Percentiles rank a stretch among this genome's conserved stretches.
Evolutionary conservation across 2,888 invertebrate species (phyloP).

Genomic region (Archips crataeganus): DNA sequence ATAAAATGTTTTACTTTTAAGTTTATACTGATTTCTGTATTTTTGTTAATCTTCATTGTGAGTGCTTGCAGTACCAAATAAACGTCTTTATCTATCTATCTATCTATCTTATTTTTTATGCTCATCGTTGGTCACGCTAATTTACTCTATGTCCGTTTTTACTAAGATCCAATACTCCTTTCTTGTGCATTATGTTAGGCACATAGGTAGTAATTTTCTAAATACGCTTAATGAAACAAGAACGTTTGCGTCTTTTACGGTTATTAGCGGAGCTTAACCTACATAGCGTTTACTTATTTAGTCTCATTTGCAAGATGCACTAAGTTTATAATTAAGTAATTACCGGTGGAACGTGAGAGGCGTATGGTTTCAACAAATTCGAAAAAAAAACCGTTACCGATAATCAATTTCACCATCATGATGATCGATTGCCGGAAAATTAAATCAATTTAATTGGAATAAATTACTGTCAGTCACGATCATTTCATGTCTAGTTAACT

Average conservation of each 20-base stretch:
- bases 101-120: no score
- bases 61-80: no score
- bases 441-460: conserved; percentile 40
- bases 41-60: no score
- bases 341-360: conserved; percentile 34
- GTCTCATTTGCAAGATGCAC: conserved; percentile 40
- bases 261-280: conserved; percentile 41
- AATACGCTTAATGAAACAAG: conserved; percentile 35
- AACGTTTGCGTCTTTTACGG: conserved; percentile 34
- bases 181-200: conserved; percentile 29
- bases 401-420: conserved; percentile 37
- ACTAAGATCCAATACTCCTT: conserved; percentile 30
- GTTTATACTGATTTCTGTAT: no score
- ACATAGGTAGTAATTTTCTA: conserved; percentile 36
- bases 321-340: conserved; percentile 41
- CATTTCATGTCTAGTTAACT: conserved; percentile 23
- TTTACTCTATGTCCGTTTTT: conserved; percentile 33
- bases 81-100: no score
- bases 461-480: conserved; percentile 32
- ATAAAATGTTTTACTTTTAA: no score
- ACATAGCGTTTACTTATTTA: conserved; percentile 41
- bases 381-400: conserved; percentile 40
- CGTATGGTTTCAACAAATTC: conserved; percentile 35
- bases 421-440: conserved; percentile 41
- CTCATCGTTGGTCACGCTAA: conserved; percentile 19